Evolutionary conservation across 1,140 invertebrate genomes (phyloP).

Genomic region (Drosophila parabipectinata): DNA sequence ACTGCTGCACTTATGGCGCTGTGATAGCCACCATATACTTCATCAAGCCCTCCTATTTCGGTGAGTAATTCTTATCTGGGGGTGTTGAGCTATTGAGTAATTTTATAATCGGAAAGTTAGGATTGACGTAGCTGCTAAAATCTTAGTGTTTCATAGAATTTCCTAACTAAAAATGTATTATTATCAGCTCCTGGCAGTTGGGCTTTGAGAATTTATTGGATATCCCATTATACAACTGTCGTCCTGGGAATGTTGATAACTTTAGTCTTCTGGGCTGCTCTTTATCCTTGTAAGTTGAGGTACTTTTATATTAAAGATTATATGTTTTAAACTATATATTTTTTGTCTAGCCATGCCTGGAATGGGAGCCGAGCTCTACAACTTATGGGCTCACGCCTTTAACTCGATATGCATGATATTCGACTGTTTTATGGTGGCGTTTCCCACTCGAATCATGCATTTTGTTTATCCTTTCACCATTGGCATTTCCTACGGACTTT

Average conservation of each 20-base stretch:
- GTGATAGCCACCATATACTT: constrained; percentile 68
- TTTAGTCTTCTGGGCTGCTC: constrained; percentile 86
- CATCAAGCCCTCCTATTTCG: constrained; percentile 57
- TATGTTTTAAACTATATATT: no score
- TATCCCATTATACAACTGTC: constrained; percentile 85
- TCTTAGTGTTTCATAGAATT: neutral
- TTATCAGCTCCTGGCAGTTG: constrained; percentile 57
- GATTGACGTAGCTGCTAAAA: neutral
- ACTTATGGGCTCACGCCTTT: constrained; percentile 89
- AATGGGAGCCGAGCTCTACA: constrained; percentile 82
- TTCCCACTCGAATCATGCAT: constrained; percentile 88
- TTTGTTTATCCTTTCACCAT: constrained; percentile 88
- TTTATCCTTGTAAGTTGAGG: constrained; percentile 82
- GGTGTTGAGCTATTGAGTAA: neutral
- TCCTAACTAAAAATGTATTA: neutral
- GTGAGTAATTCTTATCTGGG: constrained; percentile 42
- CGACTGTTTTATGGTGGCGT: constrained; percentile 88
- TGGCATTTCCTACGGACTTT: constrained; percentile 87
- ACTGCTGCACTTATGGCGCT: constrained; percentile 66
- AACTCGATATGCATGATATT: constrained; percentile 90
- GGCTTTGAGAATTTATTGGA: constrained; percentile 86
- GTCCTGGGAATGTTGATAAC: constrained; percentile 86
- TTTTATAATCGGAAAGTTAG: neutral
- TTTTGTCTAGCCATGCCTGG: constrained; percentile 47
- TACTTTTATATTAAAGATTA: neutral